These are phyloP conservation scores for Tenthredo amoena DNA, from an alignment of 2,888 invertebrate genomes.

Conservation along the genomic window DNA sequence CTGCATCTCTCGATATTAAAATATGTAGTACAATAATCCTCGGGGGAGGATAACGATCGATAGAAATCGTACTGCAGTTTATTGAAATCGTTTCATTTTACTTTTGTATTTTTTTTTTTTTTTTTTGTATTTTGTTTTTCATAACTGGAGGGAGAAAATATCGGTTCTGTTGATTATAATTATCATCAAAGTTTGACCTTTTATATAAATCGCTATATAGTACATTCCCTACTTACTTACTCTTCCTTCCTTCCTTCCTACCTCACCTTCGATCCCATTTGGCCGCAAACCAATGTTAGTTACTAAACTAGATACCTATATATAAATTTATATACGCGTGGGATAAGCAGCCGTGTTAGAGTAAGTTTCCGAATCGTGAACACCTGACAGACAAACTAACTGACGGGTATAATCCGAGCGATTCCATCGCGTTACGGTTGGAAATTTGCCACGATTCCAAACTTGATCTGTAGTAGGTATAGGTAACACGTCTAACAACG, in stretches of 20 bases:
- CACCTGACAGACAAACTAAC: slow-evolving; percentile 53
- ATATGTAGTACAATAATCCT: not conserved
- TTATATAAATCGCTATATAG: not conserved
- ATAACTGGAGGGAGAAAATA: not conserved
- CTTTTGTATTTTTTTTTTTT: not conserved
- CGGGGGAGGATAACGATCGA: not conserved
- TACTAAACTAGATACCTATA: not conserved
- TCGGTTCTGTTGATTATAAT: not conserved
- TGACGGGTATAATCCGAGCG: slow-evolving; percentile 51
- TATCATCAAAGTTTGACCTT: not conserved
- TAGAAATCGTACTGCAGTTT: not conserved
- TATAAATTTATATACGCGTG: not conserved
- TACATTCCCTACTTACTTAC: not conserved
- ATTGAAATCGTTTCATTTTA: not conserved
- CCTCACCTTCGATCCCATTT: not conserved
- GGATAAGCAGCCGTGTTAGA: slow-evolving; percentile 45
- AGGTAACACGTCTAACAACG: slow-evolving; percentile 28
- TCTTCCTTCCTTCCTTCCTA: not conserved
- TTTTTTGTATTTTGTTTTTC: not conserved
- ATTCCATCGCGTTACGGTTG: slow-evolving; percentile 51
- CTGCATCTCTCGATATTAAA: slow-evolving; percentile 10
- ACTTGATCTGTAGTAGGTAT: slow-evolving; percentile 33
- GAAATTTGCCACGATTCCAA: slow-evolving; percentile 45
- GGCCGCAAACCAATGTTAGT: not conserved
- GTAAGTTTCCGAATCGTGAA: slow-evolving; percentile 45